A percentile compares a stretch with the other conserved stretches of the same genome.
phyloP scores from a whole-genome alignment of 92 coral and sea anemone genomes.

The Umimayanthus chanpuru region DNA sequence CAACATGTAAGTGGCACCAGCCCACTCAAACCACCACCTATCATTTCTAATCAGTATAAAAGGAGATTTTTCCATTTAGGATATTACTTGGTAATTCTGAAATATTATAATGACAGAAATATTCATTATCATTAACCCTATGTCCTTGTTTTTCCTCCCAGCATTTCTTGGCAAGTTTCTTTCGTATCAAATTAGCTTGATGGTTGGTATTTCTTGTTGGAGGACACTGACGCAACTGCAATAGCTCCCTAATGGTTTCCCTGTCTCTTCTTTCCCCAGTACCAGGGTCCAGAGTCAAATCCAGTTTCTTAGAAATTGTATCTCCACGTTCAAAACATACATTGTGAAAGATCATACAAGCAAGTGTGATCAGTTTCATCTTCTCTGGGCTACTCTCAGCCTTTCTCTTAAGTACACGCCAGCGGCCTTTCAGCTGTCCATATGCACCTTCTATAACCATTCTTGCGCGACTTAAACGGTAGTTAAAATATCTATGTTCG shows the following conservation, averaged over 20 bases:
- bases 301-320: conserved; percentile 54
- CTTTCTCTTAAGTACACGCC: conserved; percentile 15
- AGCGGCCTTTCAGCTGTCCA: conserved; percentile 64
- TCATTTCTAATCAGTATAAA: no score
- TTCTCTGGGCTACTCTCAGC: conserved; percentile 15
- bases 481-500: conserved; percentile 60
- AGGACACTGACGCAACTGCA: conserved; percentile 19
- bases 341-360: conserved; percentile 51
- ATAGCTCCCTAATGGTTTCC: conserved; percentile 26
- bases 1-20: no score
- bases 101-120: no score
- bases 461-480: conserved; percentile 58
- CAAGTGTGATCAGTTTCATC: conserved; percentile 33
- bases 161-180: conserved; percentile 17
- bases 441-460: conserved; percentile 67
- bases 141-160: conserved; percentile 19
- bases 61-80: no score
- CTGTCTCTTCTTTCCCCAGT: conserved; percentile 40
- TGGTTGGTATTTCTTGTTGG: conserved; percentile 7
- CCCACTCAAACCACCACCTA: no score
- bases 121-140: background rate
- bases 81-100: no score
- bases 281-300: conserved; percentile 50
- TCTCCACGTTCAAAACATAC: conserved; percentile 48
- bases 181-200: conserved; percentile 23